These are phyloP conservation scores for Drosophila hydei DNA, from an alignment of 1,140 invertebrate genomes.

Conservation along the genomic window DNA sequence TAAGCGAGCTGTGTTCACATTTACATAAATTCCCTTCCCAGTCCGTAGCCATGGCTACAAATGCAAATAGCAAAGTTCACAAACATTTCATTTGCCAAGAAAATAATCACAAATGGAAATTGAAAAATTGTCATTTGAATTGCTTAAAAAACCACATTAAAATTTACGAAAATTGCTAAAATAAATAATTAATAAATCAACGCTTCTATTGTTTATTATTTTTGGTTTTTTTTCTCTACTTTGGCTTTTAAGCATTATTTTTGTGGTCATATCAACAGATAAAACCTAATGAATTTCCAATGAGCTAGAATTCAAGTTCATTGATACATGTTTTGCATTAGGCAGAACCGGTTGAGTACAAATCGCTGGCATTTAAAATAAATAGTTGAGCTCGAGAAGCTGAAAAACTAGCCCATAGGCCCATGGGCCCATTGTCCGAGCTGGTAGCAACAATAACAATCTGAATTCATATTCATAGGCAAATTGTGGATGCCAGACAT, in stretches of 20 bases:
- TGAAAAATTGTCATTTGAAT: conserved; percentile 22
- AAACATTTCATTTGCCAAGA: too few species aligned
- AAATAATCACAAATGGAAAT: conserved; percentile 1
- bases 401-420: conserved; percentile 31
- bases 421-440: conserved; percentile 26
- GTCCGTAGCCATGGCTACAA: not conserved
- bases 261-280: conserved; percentile 62
- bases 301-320: conserved; percentile 74
- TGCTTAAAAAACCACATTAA: conserved; percentile 25
- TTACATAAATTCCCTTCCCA: conserved; percentile 9
- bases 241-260: conserved; percentile 10
- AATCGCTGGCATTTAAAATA: conserved; percentile 53
- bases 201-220: conserved; percentile 61
- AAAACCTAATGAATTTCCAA: conserved; percentile 80
- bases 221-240: conserved; percentile 2
- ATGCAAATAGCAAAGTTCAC: conserved; percentile 12
- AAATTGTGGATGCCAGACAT: conserved; percentile 54
- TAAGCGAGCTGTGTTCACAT: conserved; percentile 4
- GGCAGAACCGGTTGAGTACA: conserved; percentile 59
- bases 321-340: conserved; percentile 43
- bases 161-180: conserved; percentile 35
- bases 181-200: conserved; percentile 75
- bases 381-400: conserved; percentile 43
- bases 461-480: conserved; percentile 55
- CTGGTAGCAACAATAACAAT: conserved; percentile 5